These are phyloP conservation scores for Stegana nigrithorax DNA, from an alignment of 2,888 invertebrate genomes.

Conservation along the genomic window DNA sequence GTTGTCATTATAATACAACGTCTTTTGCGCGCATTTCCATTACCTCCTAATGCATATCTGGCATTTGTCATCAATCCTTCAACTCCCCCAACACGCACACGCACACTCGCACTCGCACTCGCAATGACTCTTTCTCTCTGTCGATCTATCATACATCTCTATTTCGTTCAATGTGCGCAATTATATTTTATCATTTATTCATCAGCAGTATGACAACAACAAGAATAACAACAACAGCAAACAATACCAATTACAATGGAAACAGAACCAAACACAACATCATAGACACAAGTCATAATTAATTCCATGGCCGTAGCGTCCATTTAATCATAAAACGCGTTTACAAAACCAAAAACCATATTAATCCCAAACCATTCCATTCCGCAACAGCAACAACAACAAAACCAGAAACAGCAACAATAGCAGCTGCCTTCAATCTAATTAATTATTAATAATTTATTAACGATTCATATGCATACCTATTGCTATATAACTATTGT, in stretches of 20 bases:
- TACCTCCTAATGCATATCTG: neutral
- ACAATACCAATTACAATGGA: neutral
- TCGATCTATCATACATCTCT: constrained; percentile 34
- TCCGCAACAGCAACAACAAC: constrained; percentile 21
- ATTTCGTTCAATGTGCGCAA: constrained; percentile 44
- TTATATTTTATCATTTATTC: constrained; percentile 62
- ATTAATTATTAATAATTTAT: constrained; percentile 63
- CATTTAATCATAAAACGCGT: constrained; percentile 60
- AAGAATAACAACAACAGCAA: neutral
- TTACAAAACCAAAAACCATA: constrained; percentile 48
- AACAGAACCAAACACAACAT: neutral
- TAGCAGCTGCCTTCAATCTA: constrained; percentile 51
- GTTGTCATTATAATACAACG: constrained; percentile 62
- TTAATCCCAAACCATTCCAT: constrained; percentile 29
- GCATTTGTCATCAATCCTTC: neutral
- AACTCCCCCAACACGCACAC: no score
- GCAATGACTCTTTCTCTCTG: constrained; percentile 14
- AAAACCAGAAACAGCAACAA: constrained; percentile 30
- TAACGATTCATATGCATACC: constrained; percentile 44
- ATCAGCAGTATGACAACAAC: constrained; percentile 41
- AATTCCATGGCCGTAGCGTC: constrained; percentile 48
- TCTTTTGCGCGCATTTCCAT: constrained; percentile 32
- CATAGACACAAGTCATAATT: constrained; percentile 35
- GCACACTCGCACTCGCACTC: no score
- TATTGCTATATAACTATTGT: constrained; percentile 2